Conservation (phyloP, 2,113 vertebrate species). For the Felis catus region F.catus_Fca126_mat1.0 CM031412.1:153280501-153281000, state of each 20-base stretch:
- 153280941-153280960: slow-evolving; percentile 34
- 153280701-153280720: slow-evolving; percentile 49
- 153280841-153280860: slow-evolving; percentile 41
- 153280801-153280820: not conserved
- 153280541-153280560: not conserved
- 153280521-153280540: not conserved
- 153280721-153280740: slow-evolving; percentile 33
- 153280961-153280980: slow-evolving; percentile 25
- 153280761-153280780: not conserved
- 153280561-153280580: not conserved
- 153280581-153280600: not conserved
- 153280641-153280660: not conserved
- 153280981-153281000: not conserved
- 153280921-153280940: not conserved
- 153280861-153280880: slow-evolving; percentile 5
- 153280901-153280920: slow-evolving; percentile 35
- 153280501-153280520: not conserved
- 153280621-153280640: not conserved
- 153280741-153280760: slow-evolving; percentile 9
- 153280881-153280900: not conserved
- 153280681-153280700: slow-evolving; percentile 29
- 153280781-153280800: slow-evolving; percentile 18
- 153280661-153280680: not conserved
- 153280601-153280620: not conserved
- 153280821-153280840: not conserved